phyloP scores from a whole-genome alignment of 2,113 vertebrate genomes.

The Rhegmatorhina hoffmannsi region DNA sequence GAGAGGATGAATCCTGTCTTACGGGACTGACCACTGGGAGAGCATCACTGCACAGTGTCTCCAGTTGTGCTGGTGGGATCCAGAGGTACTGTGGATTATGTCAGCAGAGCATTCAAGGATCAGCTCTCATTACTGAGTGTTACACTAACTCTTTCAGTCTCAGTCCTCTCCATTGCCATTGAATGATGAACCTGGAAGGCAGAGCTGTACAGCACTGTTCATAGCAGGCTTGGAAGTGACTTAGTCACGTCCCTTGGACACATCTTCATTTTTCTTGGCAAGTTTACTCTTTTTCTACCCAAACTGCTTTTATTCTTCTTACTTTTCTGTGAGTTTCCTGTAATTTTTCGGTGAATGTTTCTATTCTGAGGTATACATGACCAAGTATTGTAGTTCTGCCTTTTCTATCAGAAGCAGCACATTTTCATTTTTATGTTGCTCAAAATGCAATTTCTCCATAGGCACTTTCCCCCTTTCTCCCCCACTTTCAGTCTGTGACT shows the following conservation, averaged over 20 bases:
- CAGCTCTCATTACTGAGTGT: background rate
- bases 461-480: background rate
- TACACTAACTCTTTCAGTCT: background rate
- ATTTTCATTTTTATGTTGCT: background rate
- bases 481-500: background rate
- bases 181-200: background rate
- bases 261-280: background rate
- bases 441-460: background rate
- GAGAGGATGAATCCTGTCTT: background rate
- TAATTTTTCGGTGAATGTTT: background rate
- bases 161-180: fast-evolving
- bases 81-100: background rate
- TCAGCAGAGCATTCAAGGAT: background rate
- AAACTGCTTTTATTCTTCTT: background rate
- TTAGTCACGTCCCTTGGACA: background rate
- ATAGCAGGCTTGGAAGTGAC: background rate
- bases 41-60: background rate
- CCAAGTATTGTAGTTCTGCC: background rate
- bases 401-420: background rate
- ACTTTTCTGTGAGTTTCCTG: background rate
- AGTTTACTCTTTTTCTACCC: background rate
- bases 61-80: background rate
- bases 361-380: background rate
- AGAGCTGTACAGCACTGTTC: background rate
- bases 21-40: fast-evolving